Base-by-base conservation (phyloP, 2,888 invertebrate species). In the Dugesia japonica region DNA sequence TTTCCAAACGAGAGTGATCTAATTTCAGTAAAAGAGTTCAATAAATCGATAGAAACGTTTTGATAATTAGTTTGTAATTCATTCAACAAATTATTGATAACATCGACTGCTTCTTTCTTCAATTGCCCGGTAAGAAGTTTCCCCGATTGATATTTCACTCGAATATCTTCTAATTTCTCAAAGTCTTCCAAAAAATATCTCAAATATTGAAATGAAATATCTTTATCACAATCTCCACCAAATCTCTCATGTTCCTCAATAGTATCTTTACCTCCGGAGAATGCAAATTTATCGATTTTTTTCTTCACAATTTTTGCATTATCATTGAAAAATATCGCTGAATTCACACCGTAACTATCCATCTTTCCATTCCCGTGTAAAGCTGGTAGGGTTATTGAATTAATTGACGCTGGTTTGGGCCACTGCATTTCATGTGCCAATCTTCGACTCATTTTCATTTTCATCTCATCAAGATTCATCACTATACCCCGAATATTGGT, bases 391-490 rank as follows among this genome's bases (percentile, higher is more conserved):
- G 97, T 94, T 78, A 89, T 87, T 20, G 92, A 90, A 84, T 93
- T 93, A 28, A 92, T 83, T 71, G 92, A 85, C 1, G 94, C 89
- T 76, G 98, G 93, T 85, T 99, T 92, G 20, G 89, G 89, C 85
- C 89, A 87, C 81, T 92, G 90, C n/a, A 99, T 86, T 17, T 90
- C 88, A 0, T 94, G 93, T 0, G 95, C 93, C n/a, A 95, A 94
- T 86, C 99, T 98, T 76, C 98, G 88, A 0, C 94, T 91, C 95
- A 99, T 94, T 33, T 98, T 88, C 86, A 99, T 98, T 86, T 97
- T 98, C 0, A 98, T 97, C 86, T 98, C 20, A 4, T n/a, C n/a
- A 4, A 56, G n/a, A 56, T 56, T 56, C 9, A 56, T 23, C 7
- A 56, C 56, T n/a, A 56, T 4, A 4, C 20, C 20, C 1, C 56